Evolutionary conservation across 2,113 vertebrate species (phyloP), one percentile per base, ranked within the genome.

Genomic region (Toxostoma redivivum): DNA sequence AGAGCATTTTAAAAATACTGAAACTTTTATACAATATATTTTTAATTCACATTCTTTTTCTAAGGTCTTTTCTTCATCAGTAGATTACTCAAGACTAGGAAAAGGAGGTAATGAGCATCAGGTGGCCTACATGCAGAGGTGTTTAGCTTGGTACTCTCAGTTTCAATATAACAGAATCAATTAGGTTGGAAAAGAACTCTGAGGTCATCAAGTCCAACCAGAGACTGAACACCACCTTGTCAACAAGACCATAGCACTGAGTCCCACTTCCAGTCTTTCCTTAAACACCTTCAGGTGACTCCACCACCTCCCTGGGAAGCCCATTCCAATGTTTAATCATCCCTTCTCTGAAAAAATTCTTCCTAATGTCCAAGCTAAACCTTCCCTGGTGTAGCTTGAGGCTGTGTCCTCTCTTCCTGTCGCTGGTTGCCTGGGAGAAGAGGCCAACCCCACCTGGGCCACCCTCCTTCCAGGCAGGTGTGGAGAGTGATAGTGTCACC

Each of bases 391-490:
- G n/a, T 3, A 30, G 30, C 30, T 18, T 50, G 42, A 48, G 35
- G 11, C 58, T 35, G 28, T 42, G 11, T 5, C 7, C 4, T 62
- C n/a, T 54, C 30, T 16, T 56, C 13, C 13, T 16, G 23, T 61
- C 3, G 0, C 6, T 16, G 19, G 12, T 1, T 62, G 17, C 15
- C 30, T 22, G 21, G 4, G 11, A 56, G 35, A 42, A 56, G 50
- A 64, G 16, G 2, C 9, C 9, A 8, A 21, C 15, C 21, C 7
- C 35, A 31, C 21, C 35, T 31, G 42, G 31, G 2, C 27, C 7
- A 48, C 0, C 2, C 21, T 37, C 35, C 35, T 23, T 27, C 2
- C 42, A 50, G 58, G 44, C 11, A 35, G 15, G 0, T 27, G 11
- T 14, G 3, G 17, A 48, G 40, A 35, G 24, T 10, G 7, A 1